phyloP scores from a whole-genome alignment of 2,797 vertebrate genomes.

The Pseudomugil tenellus region DNA sequence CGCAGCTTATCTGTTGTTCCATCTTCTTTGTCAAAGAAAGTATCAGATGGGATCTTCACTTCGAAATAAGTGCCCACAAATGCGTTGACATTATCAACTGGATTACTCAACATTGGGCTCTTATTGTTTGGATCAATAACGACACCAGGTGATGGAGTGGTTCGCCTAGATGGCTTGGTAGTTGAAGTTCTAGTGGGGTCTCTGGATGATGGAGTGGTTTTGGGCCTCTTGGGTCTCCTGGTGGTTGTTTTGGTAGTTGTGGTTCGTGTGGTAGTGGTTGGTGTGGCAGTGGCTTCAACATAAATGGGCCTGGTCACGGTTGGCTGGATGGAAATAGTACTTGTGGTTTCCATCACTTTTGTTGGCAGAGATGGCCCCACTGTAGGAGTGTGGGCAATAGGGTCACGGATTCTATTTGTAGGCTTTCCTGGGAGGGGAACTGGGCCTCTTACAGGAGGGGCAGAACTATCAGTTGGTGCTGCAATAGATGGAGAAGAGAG shows the following conservation, averaged over 20 bases:
- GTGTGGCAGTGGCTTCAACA: constrained; percentile 86
- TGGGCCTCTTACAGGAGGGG: constrained; percentile 90
- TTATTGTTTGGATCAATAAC: constrained; percentile 82
- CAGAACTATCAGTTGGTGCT: constrained; percentile 88
- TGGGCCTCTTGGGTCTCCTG: constrained; percentile 85
- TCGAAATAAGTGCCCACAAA: constrained; percentile 97
- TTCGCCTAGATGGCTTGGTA: constrained; percentile 78
- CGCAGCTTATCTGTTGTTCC: constrained; percentile 97
- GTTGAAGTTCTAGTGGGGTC: constrained; percentile 85
- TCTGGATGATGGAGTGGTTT: constrained; percentile 85
- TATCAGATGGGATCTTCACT: constrained; percentile 96
- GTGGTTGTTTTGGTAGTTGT: constrained; percentile 85
- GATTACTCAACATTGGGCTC: constrained; percentile 89
- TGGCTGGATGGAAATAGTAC: constrained; percentile 84
- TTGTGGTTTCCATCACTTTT: constrained; percentile 85
- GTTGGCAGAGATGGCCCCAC: constrained; percentile 89
- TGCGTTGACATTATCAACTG: constrained; percentile 92
- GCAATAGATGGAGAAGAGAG: constrained; percentile 92
- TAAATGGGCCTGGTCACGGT: constrained; percentile 85
- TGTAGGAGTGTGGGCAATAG: constrained; percentile 89
- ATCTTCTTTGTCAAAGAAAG: constrained; percentile 95
- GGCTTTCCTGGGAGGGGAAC: constrained; percentile 91
- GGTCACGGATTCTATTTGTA: constrained; percentile 88
- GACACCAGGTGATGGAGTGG: constrained; percentile 81
- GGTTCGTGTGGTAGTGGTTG: constrained; percentile 84